A percentile compares a stretch with the other conserved stretches of the same genome.
Evolutionary conservation across 2,888 invertebrate species (phyloP).

Genomic region (Perizoma affinitatum): DNA sequence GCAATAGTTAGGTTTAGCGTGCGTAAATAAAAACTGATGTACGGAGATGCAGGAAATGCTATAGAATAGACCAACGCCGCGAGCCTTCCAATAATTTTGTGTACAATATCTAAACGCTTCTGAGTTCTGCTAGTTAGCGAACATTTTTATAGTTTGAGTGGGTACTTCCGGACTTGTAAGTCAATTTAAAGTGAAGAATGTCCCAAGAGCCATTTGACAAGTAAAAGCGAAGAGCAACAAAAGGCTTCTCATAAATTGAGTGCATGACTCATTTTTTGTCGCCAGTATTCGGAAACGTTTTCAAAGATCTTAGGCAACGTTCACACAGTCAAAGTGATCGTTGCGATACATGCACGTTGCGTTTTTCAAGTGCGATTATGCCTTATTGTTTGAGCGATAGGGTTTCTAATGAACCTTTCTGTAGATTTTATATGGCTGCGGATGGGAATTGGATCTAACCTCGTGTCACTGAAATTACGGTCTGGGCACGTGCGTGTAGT

Average conservation of each 20-base stretch:
- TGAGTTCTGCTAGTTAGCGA: too few relatives aligned
- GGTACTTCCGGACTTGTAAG: constrained; percentile 17
- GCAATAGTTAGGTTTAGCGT: too few relatives aligned
- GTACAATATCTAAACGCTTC: too few relatives aligned
- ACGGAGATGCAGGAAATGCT: too few relatives aligned
- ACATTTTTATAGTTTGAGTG: constrained; percentile 5
- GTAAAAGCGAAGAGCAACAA: constrained; percentile 53
- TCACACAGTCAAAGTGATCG: constrained; percentile 49
- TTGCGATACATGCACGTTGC: constrained; percentile 38
- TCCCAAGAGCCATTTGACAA: constrained; percentile 41
- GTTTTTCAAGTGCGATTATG: constrained; percentile 34
- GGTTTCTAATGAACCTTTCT: constrained; percentile 63
- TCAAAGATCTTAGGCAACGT: constrained; percentile 48
- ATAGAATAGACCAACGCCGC: too few relatives aligned
- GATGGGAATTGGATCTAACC: constrained; percentile 68
- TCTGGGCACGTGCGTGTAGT: constrained; percentile 65
- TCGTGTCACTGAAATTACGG: constrained; percentile 71
- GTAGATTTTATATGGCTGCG: constrained; percentile 70
- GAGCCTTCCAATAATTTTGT: too few relatives aligned
- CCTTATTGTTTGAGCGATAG: constrained; percentile 60
- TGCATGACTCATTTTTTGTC: constrained; percentile 57
- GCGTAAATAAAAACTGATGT: too few relatives aligned
- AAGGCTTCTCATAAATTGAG: constrained; percentile 47
- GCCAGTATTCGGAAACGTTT: constrained; percentile 49
- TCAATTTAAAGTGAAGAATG: constrained; percentile 16